These are phyloP conservation scores for Microtus oregoni DNA, from an alignment of 2,113 vertebrate species.

Conservation along the genomic window DNA sequence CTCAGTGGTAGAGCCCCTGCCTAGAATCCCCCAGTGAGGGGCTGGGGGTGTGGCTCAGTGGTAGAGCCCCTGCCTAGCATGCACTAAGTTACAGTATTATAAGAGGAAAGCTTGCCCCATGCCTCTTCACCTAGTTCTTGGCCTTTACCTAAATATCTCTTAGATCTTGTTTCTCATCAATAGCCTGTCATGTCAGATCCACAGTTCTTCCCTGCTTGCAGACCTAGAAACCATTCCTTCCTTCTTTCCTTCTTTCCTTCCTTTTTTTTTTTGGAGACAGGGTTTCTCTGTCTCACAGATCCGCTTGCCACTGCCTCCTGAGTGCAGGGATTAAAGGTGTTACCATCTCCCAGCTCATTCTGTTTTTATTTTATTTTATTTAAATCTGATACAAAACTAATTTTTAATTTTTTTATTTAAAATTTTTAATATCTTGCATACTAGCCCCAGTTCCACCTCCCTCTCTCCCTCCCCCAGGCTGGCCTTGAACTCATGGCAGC, in stretches of 20 bases:
- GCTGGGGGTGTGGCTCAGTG: background rate
- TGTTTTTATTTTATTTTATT: no score
- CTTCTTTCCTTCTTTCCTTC: background rate
- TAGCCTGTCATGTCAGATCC: background rate
- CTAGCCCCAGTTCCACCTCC: no score
- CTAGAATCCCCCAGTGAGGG: background rate
- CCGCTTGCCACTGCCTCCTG: no score
- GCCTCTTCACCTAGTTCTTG: background rate
- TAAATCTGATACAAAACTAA: no score
- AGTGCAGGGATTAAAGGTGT: no score
- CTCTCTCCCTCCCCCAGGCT: no score
- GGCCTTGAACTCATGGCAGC: background rate
- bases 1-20: background rate
- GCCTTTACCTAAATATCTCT: background rate
- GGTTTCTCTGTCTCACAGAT: no score
- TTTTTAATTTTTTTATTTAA: no score
- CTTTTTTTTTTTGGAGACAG: no score
- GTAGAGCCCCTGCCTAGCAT: background rate
- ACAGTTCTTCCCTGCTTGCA: no score
- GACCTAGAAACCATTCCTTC: background rate
- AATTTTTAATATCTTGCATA: no score
- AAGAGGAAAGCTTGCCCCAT: background rate
- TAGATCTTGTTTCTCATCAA: background rate
- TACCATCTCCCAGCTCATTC: no score
- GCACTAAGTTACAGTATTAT: background rate